Base-by-base conservation (phyloP, 2,888 invertebrate genomes). In the Augiades crinisus region DNA sequence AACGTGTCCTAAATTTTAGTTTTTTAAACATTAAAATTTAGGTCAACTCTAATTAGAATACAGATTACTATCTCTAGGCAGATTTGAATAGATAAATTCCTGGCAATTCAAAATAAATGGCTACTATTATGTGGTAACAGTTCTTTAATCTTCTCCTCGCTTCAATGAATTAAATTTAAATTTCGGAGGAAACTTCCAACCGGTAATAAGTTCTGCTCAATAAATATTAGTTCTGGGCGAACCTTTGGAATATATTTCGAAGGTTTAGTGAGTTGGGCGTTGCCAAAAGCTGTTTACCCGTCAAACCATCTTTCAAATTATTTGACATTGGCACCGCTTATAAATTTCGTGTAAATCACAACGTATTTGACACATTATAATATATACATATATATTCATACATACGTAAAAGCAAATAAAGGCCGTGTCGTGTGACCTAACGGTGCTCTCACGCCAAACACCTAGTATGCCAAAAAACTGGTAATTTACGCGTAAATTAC, bases 341-440 rank as follows among this genome's bases (percentile, higher is more conserved):
- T 68, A 65, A 65, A 68, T 68, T 69, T 68, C 61, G 55, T 63
- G 75, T 79, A 75, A 77, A 78, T 81, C 75, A 78, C 75, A 80
- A 71, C 59, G 59, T 64, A 61, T 61, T 67, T 72, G 54, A 61
- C 75, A 70, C 70, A 67, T 65, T 62, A 63, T 62, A 68, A 70
- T 70, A 73, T 22, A 8, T 31, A n/a, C n/a, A n/a, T n/a, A n/a
- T n/a, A n/a, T 30, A 30, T 30, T 12, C 12, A 12, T 30, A 30
- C 30, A 12, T 12, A n/a, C 12, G 30, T 63, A 59, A 61, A 64
- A 69, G 70, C 75, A 74, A 73, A 74, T 78, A 70, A 72, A 75
- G 79, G 75, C 64, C 72, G 60, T 14, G n/a, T n/a, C 72, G 60
- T 21, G 13, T 31, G 31, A 21, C 19, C 5, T 43, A 43, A 17